These are phyloP conservation scores for Acanthococcus lagerstroemiae DNA, from an alignment of 2,888 invertebrate species.

Conservation along the genomic window DNA sequence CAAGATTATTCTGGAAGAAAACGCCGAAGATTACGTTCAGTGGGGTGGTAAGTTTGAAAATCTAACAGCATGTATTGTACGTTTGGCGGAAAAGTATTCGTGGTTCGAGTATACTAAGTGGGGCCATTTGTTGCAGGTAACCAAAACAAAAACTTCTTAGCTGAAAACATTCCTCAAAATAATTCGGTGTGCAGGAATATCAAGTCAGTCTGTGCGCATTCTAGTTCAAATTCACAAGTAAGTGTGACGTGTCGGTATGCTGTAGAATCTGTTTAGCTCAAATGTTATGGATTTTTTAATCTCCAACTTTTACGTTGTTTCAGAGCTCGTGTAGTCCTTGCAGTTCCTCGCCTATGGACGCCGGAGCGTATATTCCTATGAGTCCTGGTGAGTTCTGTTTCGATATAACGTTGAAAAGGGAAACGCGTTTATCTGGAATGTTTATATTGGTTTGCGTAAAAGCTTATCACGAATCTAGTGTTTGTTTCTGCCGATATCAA, in stretches of 20 bases:
- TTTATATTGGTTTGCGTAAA: too few relatives aligned
- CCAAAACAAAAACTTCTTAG: constrained; percentile 19
- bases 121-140: constrained; percentile 1
- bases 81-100: not conserved
- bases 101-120: not conserved
- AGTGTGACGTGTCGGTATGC: not conserved
- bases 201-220: constrained; percentile 16
- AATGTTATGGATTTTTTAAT: not conserved
- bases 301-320: too few relatives aligned
- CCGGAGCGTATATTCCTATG: constrained; percentile 48
- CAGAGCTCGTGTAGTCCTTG: constrained; percentile 40
- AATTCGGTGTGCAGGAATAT: constrained; percentile 12
- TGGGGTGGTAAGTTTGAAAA: constrained; percentile 37
- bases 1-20: constrained; percentile 52
- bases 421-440: too few relatives aligned
- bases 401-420: not conserved
- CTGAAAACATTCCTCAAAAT: constrained; percentile 23
- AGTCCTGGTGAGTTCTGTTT: constrained; percentile 41
- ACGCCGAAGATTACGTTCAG: constrained; percentile 48
- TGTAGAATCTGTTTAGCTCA: not conserved
- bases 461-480: too few relatives aligned
- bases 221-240: constrained; percentile 24
- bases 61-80: not conserved
- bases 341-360: constrained; percentile 43
- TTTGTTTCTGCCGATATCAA: too few relatives aligned